phyloP scores from a whole-genome alignment of 2,113 vertebrate species.

The Dicaeum eximium region DNA sequence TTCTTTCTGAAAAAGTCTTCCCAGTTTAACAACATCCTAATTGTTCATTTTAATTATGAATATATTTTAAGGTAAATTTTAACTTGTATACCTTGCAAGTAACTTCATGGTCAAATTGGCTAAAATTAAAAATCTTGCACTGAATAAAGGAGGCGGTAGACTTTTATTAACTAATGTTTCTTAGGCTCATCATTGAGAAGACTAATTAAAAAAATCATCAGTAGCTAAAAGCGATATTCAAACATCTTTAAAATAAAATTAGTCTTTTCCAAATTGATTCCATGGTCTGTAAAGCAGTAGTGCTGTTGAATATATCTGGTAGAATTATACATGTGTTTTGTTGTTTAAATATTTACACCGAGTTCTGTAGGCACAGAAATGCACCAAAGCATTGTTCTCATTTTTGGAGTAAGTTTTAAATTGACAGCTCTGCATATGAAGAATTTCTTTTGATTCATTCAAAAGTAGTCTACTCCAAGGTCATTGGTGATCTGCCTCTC shows the following conservation, averaged over 20 bases:
- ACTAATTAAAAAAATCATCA: neutral
- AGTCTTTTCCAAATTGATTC: neutral
- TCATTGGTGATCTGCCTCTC: neutral
- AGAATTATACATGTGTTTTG: neutral
- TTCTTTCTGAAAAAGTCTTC: neutral
- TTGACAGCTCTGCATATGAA: neutral
- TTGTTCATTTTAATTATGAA: neutral
- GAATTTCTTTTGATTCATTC: neutral
- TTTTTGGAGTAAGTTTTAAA: neutral
- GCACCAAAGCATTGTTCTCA: neutral
- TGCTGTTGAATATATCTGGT: neutral
- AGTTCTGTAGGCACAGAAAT: neutral
- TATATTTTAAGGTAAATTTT: neutral
- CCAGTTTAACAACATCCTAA: neutral
- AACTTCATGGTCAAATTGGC: conserved; percentile 5
- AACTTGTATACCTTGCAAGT: neutral
- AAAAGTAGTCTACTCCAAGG: neutral
- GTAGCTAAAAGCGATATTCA: neutral
- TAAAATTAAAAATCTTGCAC: neutral
- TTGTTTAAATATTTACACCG: neutral
- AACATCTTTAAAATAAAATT: neutral
- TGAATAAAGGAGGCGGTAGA: neutral
- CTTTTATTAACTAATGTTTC: neutral
- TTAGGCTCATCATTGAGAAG: neutral
- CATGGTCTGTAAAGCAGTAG: neutral